These are phyloP conservation scores for Macquaria ambigua DNA, from an alignment of 2,113 vertebrate species.

Conservation along the genomic window DNA sequence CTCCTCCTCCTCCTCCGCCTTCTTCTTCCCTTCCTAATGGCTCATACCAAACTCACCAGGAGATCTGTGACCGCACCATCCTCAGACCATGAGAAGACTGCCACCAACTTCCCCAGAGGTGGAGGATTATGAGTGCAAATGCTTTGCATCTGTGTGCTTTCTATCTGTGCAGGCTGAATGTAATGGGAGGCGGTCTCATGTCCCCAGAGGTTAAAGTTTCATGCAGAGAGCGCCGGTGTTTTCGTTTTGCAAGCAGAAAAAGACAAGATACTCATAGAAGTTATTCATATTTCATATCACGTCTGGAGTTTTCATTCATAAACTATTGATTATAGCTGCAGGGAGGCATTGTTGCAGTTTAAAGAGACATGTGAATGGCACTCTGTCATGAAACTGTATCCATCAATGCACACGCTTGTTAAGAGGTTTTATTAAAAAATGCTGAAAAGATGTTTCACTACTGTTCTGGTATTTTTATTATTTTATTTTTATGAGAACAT, in stretches of 20 bases:
- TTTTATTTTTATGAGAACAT: slow-evolving; percentile 81
- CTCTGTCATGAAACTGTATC: slow-evolving; percentile 73
- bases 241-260: slow-evolving; percentile 2
- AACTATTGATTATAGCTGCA: slow-evolving; percentile 29
- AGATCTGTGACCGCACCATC: slow-evolving; percentile 77
- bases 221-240: slow-evolving; percentile 11
- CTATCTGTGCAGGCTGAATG: slow-evolving; percentile 51
- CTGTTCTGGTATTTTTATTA: slow-evolving; percentile 84
- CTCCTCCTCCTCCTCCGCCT: slow-evolving; percentile 61
- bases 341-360: slow-evolving; percentile 18
- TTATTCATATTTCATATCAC: slow-evolving; percentile 50
- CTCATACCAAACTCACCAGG: slow-evolving; percentile 84
- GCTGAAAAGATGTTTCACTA: slow-evolving; percentile 81
- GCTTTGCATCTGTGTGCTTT: slow-evolving; percentile 66
- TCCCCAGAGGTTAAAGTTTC: slow-evolving; percentile 44
- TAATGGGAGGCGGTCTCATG: slow-evolving; percentile 28
- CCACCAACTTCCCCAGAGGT: slow-evolving; percentile 70
- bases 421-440: slow-evolving; percentile 72
- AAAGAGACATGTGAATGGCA: slow-evolving; percentile 52
- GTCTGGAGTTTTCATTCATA: slow-evolving; percentile 37
- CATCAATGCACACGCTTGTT: slow-evolving; percentile 69
- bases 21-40: slow-evolving; percentile 65
- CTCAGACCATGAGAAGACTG: slow-evolving; percentile 68
- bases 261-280: slow-evolving; percentile 9
- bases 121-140: slow-evolving; percentile 63